Conservation (phyloP, 2,113 vertebrate genomes). For the Pao palembangensis region DNA sequence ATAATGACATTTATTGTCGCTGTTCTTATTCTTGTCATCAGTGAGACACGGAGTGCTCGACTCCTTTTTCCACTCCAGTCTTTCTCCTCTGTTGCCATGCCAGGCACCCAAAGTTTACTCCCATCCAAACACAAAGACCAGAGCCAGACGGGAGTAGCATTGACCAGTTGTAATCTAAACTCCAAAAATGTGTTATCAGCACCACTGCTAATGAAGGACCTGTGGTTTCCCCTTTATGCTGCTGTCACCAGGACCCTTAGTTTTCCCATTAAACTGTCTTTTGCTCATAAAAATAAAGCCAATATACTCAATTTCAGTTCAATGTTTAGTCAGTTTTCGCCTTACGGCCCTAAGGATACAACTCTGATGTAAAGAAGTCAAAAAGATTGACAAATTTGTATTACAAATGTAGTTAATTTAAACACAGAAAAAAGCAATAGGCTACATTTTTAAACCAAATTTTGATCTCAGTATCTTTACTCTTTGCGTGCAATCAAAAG, state of each 20-base stretch:
- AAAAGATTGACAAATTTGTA: too few species aligned
- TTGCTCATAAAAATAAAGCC: background rate
- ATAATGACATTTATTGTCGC: constrained; percentile 37
- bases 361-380: too few species aligned
- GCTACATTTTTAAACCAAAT: too few species aligned
- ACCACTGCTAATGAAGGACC: constrained; percentile 48
- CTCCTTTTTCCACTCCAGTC: constrained; percentile 46
- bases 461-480: too few species aligned
- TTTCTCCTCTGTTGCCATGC: constrained; percentile 36
- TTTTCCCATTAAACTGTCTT: background rate
- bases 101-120: constrained; percentile 13
- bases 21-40: constrained; percentile 45
- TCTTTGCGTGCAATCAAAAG: too few species aligned
- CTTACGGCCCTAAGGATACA: background rate
- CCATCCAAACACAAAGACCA: constrained; percentile 6
- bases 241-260: background rate
- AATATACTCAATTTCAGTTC: background rate
- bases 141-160: constrained; percentile 71
- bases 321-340: background rate
- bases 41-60: constrained; percentile 44
- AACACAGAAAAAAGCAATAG: background rate
- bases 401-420: background rate
- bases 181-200: constrained; percentile 80
- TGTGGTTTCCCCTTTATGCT: constrained; percentile 30
- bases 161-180: constrained; percentile 75